Evolutionary conservation across 2,113 vertebrate species (phyloP), one percentile per base, ranked within the genome.

Genomic region (Mohoua ochrocephala): DNA sequence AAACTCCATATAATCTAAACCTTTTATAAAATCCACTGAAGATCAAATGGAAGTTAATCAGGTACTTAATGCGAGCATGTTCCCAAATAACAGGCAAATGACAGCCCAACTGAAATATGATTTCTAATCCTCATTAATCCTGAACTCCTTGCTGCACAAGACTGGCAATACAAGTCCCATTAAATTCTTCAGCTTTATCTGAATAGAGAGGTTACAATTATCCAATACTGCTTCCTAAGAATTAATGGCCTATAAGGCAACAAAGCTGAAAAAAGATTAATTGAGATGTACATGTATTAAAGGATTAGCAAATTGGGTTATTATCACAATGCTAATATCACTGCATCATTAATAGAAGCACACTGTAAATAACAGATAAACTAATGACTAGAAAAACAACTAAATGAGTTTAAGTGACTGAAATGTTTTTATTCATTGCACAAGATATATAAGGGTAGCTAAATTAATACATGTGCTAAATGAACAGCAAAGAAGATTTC

Each of bases 51-150:
- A 85, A 83, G 45, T 80, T 95, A 84, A 83, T 91, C 85, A 54
- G 37, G 42, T 86, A 39, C 35, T 92, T 88, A 88, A 74, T 19
- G n/a, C 4, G 5, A 91, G 21, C 47, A 44, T 41, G 26, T 86
- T 88, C 52, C 47, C 52, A 77, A 93, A 47, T 35, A 89, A 64
- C 42, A 85, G 63, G 63, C 57, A 75, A 84, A 81, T n/a, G 39
- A 87, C 4, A 3, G 45, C 63, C 37, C 81, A 92, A 74, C 10
- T 83, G 50, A 93, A 91, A 95, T 80, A 92, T 30, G 21, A 86
- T 76, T 92, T 77, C 86, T 93, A 95, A 95, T 91, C 89, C 71
- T 84, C 64, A 74, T 86, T 93, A 92, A 92, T 93, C 79, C 86
- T 70, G 61, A 92, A 85, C 4, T 50, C 60, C 76, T 85, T 70